Base-by-base conservation (phyloP, 2,797 vertebrate genomes). In the Parauchenoglanis punctatus region DNA sequence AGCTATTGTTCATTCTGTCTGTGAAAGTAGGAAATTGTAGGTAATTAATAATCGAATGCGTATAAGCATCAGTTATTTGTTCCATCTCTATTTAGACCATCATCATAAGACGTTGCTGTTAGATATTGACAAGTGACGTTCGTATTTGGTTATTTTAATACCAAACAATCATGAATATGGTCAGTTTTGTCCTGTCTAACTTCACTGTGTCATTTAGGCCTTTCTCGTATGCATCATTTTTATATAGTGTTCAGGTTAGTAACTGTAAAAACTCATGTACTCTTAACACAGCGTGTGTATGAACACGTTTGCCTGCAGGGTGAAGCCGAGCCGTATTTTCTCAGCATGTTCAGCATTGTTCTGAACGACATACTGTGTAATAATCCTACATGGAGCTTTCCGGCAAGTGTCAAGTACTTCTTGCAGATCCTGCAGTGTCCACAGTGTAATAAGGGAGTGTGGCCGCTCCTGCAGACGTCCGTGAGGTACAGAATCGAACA, bases 371-470 rank as follows among this genome's bases (percentile, higher is more conserved):
- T 96, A 88, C 91, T 97, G 86, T 92, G 91, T 63, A 86, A 86
- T 86, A 95, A 96, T 92, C 96, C 96, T 90, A 95, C 96, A 49
- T 97, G 96, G 96, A 95, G 95, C 87, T 96, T 94, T 2, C 83
- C 91, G 1, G 87, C 87, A 20, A 94, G 93, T 91, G 92, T 95
- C 52, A 93, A 88, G 8, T 97, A 96, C 88, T 97, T 96, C 72
- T 91, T 96, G 86, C 92, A 96, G 84, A 88, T 96, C 91, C 94
- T 97, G 91, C 98, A 99, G 93, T 96, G 96, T 91, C 96, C 96
- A 67, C 87, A 83, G 40, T 96, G 96, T 87, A 94, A 95, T 81
- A 85, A 13, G 1, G 95, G 95, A 18, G 46, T 91, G 61, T 96
- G 95, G 95, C 86, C 94, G 84, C 94, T 96, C 88, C 88, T 96